Evolutionary conservation across 2,113 vertebrate genomes (phyloP).

Genomic region (Podiceps cristatus): DNA sequence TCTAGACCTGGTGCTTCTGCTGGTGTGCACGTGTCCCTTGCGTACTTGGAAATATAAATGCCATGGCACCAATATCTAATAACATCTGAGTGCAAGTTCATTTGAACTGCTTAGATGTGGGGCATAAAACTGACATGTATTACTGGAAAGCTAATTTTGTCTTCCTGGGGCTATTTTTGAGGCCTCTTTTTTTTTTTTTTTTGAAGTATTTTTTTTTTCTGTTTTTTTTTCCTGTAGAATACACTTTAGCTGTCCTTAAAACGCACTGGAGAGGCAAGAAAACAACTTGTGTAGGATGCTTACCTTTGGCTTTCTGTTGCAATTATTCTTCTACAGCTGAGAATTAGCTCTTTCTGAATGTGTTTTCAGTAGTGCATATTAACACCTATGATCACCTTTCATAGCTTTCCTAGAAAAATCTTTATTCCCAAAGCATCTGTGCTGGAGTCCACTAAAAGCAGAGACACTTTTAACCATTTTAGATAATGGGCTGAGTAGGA

Average conservation of each 20-base stretch:
- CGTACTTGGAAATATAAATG: constrained; percentile 38
- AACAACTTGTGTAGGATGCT: not conserved
- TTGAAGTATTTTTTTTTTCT: not conserved
- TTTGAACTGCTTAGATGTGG: constrained; percentile 13
- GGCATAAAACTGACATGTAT: constrained; percentile 1
- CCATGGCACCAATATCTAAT: constrained; percentile 28
- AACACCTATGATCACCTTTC: not conserved
- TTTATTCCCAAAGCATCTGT: not conserved
- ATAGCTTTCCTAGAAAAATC: not conserved
- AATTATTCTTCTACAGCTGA: not conserved
- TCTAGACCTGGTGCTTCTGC: constrained; percentile 49
- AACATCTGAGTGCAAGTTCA: constrained; percentile 37
- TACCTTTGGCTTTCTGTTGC: not conserved
- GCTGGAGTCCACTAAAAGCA: not conserved
- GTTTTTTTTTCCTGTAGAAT: not conserved
- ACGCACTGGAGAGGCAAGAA: not conserved
- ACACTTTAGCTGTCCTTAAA: not conserved
- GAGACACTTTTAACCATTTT: not conserved
- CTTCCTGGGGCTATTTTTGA: not conserved
- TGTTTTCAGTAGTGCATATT: not conserved
- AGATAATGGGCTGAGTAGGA: not conserved
- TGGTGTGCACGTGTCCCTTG: not conserved
- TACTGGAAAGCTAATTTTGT: constrained; percentile 28
- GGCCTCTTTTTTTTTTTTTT: not conserved
- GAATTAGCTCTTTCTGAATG: not conserved